Evolutionary conservation across 1,140 invertebrate genomes (phyloP).

Genomic region (Sitobion miscanthi): DNA sequence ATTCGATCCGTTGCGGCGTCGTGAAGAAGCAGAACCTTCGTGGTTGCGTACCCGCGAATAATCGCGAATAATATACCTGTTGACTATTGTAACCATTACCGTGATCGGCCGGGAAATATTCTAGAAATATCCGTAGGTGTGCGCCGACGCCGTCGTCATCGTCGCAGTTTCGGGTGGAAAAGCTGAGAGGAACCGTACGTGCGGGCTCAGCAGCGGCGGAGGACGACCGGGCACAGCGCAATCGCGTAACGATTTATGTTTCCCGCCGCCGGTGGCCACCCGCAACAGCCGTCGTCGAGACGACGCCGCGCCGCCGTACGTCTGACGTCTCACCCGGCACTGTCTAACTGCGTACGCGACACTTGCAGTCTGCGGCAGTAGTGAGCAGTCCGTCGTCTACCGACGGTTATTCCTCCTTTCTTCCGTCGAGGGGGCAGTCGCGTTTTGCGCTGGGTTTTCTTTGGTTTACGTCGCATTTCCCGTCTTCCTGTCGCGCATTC

Average conservation of each 20-base stretch:
- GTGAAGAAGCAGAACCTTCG: background rate
- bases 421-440: too few species aligned
- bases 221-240: background rate
- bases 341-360: background rate
- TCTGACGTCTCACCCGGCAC: background rate
- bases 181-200: background rate
- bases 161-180: background rate
- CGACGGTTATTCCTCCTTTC: background rate
- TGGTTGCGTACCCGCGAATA: too few species aligned
- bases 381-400: background rate
- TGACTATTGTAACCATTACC: background rate
- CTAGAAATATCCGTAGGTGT: background rate
- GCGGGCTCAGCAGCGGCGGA: too few species aligned
- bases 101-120: background rate
- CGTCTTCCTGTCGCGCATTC: background rate
- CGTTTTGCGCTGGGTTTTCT: too few species aligned
- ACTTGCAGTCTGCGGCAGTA: background rate
- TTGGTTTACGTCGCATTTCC: too few species aligned
- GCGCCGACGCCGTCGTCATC: too few species aligned
- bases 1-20: too few species aligned
- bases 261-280: background rate
- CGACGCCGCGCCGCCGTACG: background rate
- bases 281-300: background rate
- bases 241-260: background rate
- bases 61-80: too few species aligned